phyloP scores from a whole-genome alignment of 1,140 invertebrate species.

The Mya arenaria region DNA sequence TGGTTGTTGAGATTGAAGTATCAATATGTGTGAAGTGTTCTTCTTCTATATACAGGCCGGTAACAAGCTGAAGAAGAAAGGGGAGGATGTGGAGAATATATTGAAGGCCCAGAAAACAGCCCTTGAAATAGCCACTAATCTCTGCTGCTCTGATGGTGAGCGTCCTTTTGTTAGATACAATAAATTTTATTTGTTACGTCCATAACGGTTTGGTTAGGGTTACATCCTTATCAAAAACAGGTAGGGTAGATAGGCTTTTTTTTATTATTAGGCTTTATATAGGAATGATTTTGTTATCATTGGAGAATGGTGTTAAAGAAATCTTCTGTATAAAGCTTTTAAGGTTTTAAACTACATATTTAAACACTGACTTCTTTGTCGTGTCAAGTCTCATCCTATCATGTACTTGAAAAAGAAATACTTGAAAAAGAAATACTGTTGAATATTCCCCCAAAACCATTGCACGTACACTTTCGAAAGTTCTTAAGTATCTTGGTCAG shows the following conservation, averaged over 20 bases:
- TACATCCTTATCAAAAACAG: background rate
- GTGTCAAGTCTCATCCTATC: too few species aligned
- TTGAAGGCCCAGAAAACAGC: constrained; percentile 86
- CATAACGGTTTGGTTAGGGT: background rate
- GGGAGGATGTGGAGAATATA: constrained; percentile 76
- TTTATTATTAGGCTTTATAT: background rate
- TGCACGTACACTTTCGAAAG: too few species aligned
- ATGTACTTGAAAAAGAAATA: too few species aligned
- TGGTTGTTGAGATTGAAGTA: too few species aligned
- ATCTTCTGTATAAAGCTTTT: background rate
- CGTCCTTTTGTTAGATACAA: constrained; percentile 70
- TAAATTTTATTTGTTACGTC: constrained; percentile 57
- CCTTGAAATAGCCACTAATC: constrained; percentile 87
- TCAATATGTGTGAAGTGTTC: too few species aligned
- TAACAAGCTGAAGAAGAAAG: too few species aligned
- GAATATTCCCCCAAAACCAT: too few species aligned
- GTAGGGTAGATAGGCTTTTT: background rate
- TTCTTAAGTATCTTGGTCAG: too few species aligned
- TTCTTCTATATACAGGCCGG: too few species aligned
- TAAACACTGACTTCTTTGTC: too few species aligned
- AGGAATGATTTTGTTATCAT: background rate
- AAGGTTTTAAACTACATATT: background rate
- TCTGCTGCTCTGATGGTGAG: constrained; percentile 86
- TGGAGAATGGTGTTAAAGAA: background rate
- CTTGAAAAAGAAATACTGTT: too few species aligned